Base-by-base conservation (phyloP, 1,140 invertebrate species). In the Drosophila kanapiae region DNA sequence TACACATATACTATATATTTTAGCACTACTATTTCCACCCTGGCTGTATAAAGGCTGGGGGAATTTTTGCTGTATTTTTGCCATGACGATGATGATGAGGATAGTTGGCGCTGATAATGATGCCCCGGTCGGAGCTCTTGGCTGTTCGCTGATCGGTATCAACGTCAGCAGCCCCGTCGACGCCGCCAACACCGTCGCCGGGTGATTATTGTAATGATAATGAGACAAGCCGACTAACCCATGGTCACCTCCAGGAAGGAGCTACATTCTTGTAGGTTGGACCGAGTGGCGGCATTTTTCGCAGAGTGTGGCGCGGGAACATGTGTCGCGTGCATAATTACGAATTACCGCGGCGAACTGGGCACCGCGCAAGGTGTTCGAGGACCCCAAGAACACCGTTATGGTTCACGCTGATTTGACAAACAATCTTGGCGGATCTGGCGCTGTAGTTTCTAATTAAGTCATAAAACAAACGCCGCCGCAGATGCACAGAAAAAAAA, bases 281-380 rank as follows among this genome's bases (percentile, higher is more conserved):
- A 16, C 6, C 35, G 10, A 37, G 18, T 14, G 33, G 23, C 54
- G 67, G 78, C 62, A 47, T 51, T 56, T 53, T 56, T 16, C 38
- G 64, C 33, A 58, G 70, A 74, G 80, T 78, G 47, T 78, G 54
- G 61, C 68, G 68, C 75, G 71, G 77, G 67, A 88, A 84, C 80
- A 88, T 88, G 84, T 87, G 83, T 88, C 80, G 84, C 83, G 80
- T 87, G 83, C 80, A 88, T 87, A 87, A 87, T 87, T 88, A 75
- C 57, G 61, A 77, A 42, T 23, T 38, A 56, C 53, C 53, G 35
- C 35, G 37, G 48, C 60, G 18, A 75, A 75, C 7, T 33, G 10
- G 23, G n/a, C n/a, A 33, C n/a, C 18, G 48, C 11, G 31, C 35
- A 37, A 53, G 67, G 48, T 56, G 59, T 54, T 62, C n/a, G 33